These are phyloP conservation scores for Acrobasis consociella DNA, from an alignment of 2,888 invertebrate species.

Conservation along the genomic window DNA sequence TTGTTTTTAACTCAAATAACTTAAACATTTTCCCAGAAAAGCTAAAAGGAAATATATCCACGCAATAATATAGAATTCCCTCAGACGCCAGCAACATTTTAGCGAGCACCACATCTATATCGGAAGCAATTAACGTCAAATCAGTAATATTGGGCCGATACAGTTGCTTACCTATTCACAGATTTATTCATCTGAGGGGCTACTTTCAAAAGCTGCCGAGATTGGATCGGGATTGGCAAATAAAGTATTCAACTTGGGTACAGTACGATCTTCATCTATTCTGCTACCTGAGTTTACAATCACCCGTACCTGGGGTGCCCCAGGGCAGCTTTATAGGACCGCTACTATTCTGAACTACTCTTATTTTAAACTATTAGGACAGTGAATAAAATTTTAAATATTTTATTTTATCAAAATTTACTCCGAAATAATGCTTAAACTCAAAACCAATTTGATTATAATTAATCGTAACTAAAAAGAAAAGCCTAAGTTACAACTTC, in stretches of 20 bases:
- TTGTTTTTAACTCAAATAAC: background rate
- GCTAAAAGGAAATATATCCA: background rate
- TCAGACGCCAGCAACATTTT: conserved; percentile 46
- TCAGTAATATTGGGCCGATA: conserved; percentile 60
- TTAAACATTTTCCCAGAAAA: background rate
- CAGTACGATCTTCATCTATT: conserved; percentile 21
- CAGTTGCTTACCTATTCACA: conserved; percentile 56
- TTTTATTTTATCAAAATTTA: background rate
- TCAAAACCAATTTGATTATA: background rate
- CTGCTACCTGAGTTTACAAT: conserved; percentile 29
- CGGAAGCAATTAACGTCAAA: conserved; percentile 73
- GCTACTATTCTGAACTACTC: conserved; percentile 3
- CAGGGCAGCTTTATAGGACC: conserved; percentile 28
- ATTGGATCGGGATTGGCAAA: conserved; percentile 34
- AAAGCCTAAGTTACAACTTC: background rate
- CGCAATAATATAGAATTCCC: background rate
- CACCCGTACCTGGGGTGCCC: conserved; percentile 21
- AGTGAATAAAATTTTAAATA: background rate
- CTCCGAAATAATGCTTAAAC: background rate
- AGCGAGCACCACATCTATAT: conserved; percentile 55
- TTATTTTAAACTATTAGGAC: background rate
- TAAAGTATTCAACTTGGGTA: conserved; percentile 33
- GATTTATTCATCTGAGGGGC: conserved; percentile 56
- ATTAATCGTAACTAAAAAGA: background rate
- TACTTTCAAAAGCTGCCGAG: conserved; percentile 32